Base-by-base conservation (phyloP, 2,888 invertebrate genomes). In the Drosophila picticornis region DNA sequence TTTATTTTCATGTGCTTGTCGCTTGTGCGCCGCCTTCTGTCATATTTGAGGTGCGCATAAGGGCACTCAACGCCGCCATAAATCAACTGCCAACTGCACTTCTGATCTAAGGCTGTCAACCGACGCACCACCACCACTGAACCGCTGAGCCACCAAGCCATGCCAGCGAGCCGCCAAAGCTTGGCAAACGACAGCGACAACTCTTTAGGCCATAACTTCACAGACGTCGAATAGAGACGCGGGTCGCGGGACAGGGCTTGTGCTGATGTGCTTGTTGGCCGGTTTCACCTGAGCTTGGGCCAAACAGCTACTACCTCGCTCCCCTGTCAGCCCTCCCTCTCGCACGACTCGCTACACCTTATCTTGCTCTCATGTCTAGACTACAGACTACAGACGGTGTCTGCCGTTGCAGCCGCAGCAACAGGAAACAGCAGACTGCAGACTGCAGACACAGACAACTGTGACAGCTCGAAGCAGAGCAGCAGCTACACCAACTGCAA, bases 31-130 rank as follows among this genome's bases (percentile, higher is more conserved):
- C 88, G 72, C 90, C 88, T 83, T 84, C 85, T 85, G 85, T 85
- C 85, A 85, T 88, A 85, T 85, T 85, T 88, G 85, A 86, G 85
- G 83, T 86, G 86, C 83, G 80, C 86, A 90, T 81, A 86, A 86
- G 90, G 90, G 90, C 87, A 87, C 89, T 90, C 90, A 87, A 90
- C 84, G 89, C 88, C 86, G 88, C 87, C 87, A 88, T 88, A 88
- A 88, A 88, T 88, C 90, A 89, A 87, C 90, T 78, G 90, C 83
- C 78, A 78, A 78, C 81, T 81, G 81, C 73, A 57, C 72, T 72
- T 81, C 77, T 88, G 90, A 88, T 85, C 87, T 85, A 87, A 88
- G 81, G 88, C 86, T 90, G 84, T 90, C 88, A 79, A 74, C 69
- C 72, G 67, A 29, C 57, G 58, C 48, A 32, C 53, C 43, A 13